Conservation (phyloP, 2,797 vertebrate species). For the Triplophysa bombifrons region DNA sequence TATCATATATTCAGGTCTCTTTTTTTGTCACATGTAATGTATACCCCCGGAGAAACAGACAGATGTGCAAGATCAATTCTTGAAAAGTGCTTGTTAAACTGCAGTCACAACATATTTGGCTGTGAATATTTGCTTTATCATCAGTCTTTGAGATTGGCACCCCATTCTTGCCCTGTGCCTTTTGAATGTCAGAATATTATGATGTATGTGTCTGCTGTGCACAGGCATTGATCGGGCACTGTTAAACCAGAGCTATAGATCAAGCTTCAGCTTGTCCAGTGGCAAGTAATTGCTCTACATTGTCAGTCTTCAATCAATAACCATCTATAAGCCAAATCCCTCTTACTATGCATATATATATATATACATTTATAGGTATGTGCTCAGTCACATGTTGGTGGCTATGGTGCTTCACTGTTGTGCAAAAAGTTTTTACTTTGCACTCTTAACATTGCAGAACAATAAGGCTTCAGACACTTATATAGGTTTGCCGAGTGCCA, state of each 20-base stretch:
- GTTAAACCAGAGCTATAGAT: slow-evolving; percentile 48
- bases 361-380: slow-evolving; percentile 30
- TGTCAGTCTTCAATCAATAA: slow-evolving; percentile 60
- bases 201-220: slow-evolving; percentile 58
- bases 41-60: slow-evolving; percentile 19
- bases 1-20: slow-evolving; percentile 12
- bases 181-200: slow-evolving; percentile 56
- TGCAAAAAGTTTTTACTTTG: slow-evolving; percentile 14
- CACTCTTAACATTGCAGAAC: slow-evolving; percentile 10
- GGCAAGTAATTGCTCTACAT: slow-evolving; percentile 51
- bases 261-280: slow-evolving; percentile 34
- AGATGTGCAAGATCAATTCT: slow-evolving; percentile 50
- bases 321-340: slow-evolving; percentile 48
- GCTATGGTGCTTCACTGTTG: not conserved
- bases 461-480: slow-evolving; percentile 11
- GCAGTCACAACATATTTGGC: slow-evolving; percentile 41
- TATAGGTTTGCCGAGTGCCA: not conserved
- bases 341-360: slow-evolving; percentile 30
- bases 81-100: slow-evolving; percentile 36
- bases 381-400: not conserved
- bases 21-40: slow-evolving; percentile 9
- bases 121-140: slow-evolving; percentile 47
- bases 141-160: slow-evolving; percentile 45
- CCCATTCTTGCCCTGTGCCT: slow-evolving; percentile 29
- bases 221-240: slow-evolving; percentile 57